Evolutionary conservation across 2,113 vertebrate species (phyloP), one percentile per base, ranked within the genome.

Genomic region (Argyrosomus japonicus): DNA sequence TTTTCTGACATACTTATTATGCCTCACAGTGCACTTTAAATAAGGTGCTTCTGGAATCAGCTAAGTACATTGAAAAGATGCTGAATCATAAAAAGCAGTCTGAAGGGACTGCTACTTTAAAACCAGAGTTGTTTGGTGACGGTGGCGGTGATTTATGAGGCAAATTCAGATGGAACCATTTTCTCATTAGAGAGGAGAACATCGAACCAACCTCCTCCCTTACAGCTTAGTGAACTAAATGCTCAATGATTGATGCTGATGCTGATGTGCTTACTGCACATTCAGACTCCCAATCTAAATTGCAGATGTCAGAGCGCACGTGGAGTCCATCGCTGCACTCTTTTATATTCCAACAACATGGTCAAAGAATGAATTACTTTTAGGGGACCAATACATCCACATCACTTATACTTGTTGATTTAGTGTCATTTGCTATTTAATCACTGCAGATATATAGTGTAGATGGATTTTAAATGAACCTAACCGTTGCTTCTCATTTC

Each of bases 181-280:
- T 92, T 89, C 85, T 92, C 91, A 91, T 94, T 92, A 94, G 79
- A 82, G 68, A 86, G 69, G 68, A 90, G 90, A 92, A 90, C 87
- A 87, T 78, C 43, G 82, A 91, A 87, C 57, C 90, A 74, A 79
- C 87, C 81, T 89, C 82, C 80, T 89, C 75, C 85, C 77, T 84
- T 72, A 78, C 82, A 85, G 86, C 82, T 84, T 68, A 65, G 83
- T 83, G 88, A 89, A 88, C 86, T 88, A 90, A 91, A 90, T 75
- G 88, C 78, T 70, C 50, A 1, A 11, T 93, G 93, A 94, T 92
- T 93, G 89, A 94, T 94, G 89, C 75, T 6, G 74, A 88, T 36
- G 77, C 83, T 88, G 84, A 89, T 91, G 86, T 71, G 81, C 81
- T 88, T 77, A 70, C 65, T 48, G 77, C 85, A 84, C 83, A 79